Conservation (phyloP, 2,888 invertebrate species). For the Acrocera orbiculus region DNA sequence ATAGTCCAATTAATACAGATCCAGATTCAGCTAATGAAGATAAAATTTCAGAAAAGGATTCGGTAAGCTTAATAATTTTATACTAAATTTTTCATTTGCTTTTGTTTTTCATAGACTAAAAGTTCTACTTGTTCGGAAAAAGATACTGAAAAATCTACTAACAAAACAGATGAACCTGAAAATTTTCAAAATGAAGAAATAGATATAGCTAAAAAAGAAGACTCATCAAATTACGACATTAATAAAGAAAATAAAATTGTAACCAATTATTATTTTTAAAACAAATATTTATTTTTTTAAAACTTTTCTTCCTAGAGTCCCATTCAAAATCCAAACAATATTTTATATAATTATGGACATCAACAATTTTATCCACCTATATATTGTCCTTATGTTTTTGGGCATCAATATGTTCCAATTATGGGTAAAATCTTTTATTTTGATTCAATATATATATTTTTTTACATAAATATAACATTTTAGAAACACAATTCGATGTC, state of each 20-base stretch:
- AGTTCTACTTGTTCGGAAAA: too few relatives aligned
- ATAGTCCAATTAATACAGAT: conserved; percentile 6
- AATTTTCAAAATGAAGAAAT: too few relatives aligned
- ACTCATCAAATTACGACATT: conserved; percentile 2
- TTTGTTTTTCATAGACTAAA: background rate
- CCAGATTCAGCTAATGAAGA: conserved; percentile 4
- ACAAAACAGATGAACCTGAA: too few relatives aligned
- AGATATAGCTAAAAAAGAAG: too few relatives aligned
- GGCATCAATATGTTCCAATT: conserved; percentile 11
- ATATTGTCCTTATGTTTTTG: conserved; percentile 11
- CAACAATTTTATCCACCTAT: conserved; percentile 10
- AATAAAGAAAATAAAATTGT: background rate
- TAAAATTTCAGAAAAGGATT: background rate
- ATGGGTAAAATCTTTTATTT: conserved; percentile 9
- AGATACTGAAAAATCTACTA: too few relatives aligned
- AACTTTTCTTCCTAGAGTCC: background rate
- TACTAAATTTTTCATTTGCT: background rate
- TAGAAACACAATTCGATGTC: background rate
- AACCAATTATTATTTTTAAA: background rate
- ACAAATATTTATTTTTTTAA: background rate
- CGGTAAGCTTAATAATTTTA: background rate
- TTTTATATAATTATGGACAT: conserved; percentile 8
- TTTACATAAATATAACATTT: too few relatives aligned
- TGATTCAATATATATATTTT: too few relatives aligned
- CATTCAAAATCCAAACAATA: conserved; percentile 1